These are phyloP conservation scores for Phrynocephalus versicolor DNA, from an alignment of 2,113 vertebrate genomes.

Conservation along the genomic window DNA sequence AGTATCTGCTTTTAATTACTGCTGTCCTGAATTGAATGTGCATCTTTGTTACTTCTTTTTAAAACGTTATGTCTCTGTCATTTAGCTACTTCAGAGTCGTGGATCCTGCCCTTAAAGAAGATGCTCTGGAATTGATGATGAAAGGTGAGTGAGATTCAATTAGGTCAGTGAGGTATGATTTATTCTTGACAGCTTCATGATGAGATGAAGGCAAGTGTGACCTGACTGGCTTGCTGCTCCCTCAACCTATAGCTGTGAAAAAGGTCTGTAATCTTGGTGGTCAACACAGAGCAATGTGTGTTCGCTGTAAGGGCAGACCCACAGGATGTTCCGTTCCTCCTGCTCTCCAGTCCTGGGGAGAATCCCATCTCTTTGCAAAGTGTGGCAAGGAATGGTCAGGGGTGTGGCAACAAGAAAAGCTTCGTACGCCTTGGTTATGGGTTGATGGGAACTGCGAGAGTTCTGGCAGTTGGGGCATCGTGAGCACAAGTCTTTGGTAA, in stretches of 20 bases:
- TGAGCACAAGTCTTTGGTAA: slow-evolving; percentile 86
- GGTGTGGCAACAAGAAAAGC: slow-evolving; percentile 58
- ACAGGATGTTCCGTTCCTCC: slow-evolving; percentile 59
- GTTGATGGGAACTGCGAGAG: slow-evolving; percentile 36
- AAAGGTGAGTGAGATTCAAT: slow-evolving; percentile 75
- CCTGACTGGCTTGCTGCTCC: slow-evolving; percentile 63
- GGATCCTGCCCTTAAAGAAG: slow-evolving; percentile 81
- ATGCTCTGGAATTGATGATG: slow-evolving; percentile 85
- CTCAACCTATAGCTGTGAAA: slow-evolving; percentile 44
- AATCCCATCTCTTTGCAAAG: slow-evolving; percentile 44
- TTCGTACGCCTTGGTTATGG: background rate
- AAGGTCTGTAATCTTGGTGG: slow-evolving; percentile 84
- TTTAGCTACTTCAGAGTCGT: slow-evolving; percentile 81
- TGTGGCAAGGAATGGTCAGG: background rate
- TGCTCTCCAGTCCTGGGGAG: slow-evolving; percentile 15
- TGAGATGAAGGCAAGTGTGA: slow-evolving; percentile 83
- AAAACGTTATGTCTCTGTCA: slow-evolving; percentile 38
- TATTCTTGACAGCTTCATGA: slow-evolving; percentile 65
- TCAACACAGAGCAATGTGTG: slow-evolving; percentile 66
- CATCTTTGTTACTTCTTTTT: background rate
- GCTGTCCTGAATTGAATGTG: background rate
- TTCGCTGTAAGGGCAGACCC: slow-evolving; percentile 82
- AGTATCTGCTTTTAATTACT: background rate
- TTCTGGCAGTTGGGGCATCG: slow-evolving; percentile 62
- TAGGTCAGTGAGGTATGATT: background rate